A percentile compares a stretch with the other conserved stretches of the same genome.
These are phyloP conservation scores for Cherax destructor DNA, from an alignment of 1,140 invertebrate genomes.

Conservation along the genomic window DNA sequence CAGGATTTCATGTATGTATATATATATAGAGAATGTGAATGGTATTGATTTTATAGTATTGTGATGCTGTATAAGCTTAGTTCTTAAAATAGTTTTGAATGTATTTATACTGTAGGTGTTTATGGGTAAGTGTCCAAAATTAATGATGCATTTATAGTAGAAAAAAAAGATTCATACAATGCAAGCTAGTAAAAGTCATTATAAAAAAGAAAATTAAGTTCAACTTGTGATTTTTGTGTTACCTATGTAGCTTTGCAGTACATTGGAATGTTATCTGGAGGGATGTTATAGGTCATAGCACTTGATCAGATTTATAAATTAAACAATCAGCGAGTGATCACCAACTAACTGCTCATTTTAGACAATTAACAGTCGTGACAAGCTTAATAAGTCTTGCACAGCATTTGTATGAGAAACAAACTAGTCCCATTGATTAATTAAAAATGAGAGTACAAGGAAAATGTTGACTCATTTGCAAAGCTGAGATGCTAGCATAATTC, in stretches of 20 bases:
- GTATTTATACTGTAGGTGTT: neutral
- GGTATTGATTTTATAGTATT: neutral
- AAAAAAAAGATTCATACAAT: neutral
- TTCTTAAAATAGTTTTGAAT: neutral
- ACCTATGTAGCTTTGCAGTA: neutral
- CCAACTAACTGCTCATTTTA: neutral
- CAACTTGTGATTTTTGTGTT: neutral
- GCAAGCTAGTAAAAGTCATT: neutral
- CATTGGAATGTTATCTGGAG: neutral
- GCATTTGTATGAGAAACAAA: too few species aligned
- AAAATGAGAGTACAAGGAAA: too few species aligned
- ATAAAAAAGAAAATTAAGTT: neutral
- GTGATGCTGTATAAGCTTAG: neutral
- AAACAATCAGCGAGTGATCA: neutral
- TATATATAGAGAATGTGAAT: neutral
- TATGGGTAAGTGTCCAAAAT: slow-evolving; percentile 6
- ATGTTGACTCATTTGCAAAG: too few species aligned
- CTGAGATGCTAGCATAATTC: too few species aligned
- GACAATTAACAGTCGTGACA: too few species aligned
- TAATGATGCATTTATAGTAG: neutral
- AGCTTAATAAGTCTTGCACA: too few species aligned
- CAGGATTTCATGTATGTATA: neutral
- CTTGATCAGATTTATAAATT: neutral
- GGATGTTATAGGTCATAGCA: neutral
- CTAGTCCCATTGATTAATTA: too few species aligned